These are phyloP conservation scores for Drosophila monieri DNA, from an alignment of 2,888 invertebrate species.

Conservation along the genomic window DNA sequence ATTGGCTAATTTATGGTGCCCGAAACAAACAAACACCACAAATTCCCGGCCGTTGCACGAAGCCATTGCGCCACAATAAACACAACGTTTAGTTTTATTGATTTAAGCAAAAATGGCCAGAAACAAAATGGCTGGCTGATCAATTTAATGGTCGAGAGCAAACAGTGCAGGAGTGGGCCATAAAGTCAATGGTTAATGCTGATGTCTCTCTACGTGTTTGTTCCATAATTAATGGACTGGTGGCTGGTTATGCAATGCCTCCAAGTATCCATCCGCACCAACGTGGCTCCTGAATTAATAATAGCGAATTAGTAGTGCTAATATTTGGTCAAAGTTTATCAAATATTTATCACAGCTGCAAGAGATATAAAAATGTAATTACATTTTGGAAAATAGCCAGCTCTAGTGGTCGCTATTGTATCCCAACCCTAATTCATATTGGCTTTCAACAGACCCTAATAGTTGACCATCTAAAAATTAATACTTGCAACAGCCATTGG, in stretches of 20 bases:
- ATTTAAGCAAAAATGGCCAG: conserved; percentile 37
- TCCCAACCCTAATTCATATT: too few relatives aligned
- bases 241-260: conserved; percentile 19
- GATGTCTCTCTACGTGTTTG: conserved; percentile 19
- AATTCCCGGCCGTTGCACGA: conserved; percentile 19
- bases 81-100: conserved; percentile 53
- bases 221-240: conserved; percentile 35
- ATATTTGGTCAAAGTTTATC: conserved; percentile 10
- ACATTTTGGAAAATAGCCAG: background rate
- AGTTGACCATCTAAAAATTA: too few relatives aligned
- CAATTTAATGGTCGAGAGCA: conserved; percentile 27
- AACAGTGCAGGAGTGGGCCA: conserved; percentile 20
- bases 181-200: conserved; percentile 34
- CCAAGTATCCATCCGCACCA: conserved; percentile 6
- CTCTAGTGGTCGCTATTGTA: too few relatives aligned
- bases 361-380: too few relatives aligned
- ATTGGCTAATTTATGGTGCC: conserved; percentile 57
- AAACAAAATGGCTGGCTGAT: conserved; percentile 37
- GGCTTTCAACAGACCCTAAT: too few relatives aligned
- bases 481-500: too few relatives aligned
- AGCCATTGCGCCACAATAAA: conserved; percentile 43
- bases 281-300: conserved; percentile 23
- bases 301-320: conserved; percentile 15
- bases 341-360: background rate
- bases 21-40: conserved; percentile 1